phyloP scores from a whole-genome alignment of 2,888 invertebrate genomes.

The Synergus japonicus region DNA sequence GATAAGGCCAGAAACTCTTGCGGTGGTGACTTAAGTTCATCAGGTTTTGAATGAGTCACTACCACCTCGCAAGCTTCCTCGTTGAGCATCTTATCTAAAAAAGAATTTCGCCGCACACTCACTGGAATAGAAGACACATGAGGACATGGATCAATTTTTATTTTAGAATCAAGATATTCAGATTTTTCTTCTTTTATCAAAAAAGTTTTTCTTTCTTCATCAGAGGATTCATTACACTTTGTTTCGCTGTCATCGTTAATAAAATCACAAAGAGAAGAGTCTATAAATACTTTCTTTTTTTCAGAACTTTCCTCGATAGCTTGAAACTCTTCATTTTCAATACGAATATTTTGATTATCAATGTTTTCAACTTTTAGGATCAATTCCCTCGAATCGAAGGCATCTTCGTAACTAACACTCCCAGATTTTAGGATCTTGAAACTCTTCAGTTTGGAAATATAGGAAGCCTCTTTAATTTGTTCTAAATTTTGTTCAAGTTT shows the following conservation, averaged over 20 bases:
- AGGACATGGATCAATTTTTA: neutral
- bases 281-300: slow-evolving; percentile 49
- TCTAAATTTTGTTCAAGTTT: neutral
- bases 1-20: neutral
- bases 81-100: slow-evolving; percentile 68
- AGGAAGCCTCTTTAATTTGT: neutral
- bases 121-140: slow-evolving; percentile 49
- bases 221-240: slow-evolving; percentile 44
- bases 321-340: slow-evolving; percentile 3
- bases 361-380: neutral
- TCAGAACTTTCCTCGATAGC: neutral
- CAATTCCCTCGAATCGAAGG: neutral
- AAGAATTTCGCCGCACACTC: slow-evolving; percentile 64
- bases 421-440: neutral
- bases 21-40: neutral
- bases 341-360: neutral
- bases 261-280: slow-evolving; percentile 55
- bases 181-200: neutral
- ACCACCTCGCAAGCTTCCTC: slow-evolving; percentile 58
- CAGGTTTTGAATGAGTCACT: slow-evolving; percentile 57
- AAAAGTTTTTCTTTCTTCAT: slow-evolving; percentile 16
- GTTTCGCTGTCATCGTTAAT: slow-evolving; percentile 51
- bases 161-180: neutral
- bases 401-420: slow-evolving; percentile 16
- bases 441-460: neutral